phyloP scores from a whole-genome alignment of 2,888 invertebrate species.

The Athrips mouffetella region DNA sequence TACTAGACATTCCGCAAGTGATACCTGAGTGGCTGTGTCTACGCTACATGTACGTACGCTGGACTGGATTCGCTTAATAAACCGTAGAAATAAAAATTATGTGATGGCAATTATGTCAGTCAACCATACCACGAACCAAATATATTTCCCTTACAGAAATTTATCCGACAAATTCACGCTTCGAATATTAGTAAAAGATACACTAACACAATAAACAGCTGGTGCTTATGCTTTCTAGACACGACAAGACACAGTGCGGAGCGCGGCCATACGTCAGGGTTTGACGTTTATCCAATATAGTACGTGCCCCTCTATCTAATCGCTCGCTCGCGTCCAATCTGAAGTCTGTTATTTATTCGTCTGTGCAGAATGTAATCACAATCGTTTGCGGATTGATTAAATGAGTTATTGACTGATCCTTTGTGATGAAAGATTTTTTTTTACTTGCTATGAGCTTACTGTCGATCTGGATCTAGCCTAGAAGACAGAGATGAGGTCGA shows the following conservation, averaged over 20 bases:
- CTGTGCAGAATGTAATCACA: slow-evolving; percentile 33
- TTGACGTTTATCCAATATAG: slow-evolving; percentile 73
- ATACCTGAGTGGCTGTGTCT: no score
- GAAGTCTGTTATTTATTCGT: slow-evolving; percentile 41
- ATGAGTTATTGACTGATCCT: neutral
- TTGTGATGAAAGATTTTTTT: no score
- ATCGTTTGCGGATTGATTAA: neutral
- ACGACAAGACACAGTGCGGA: neutral
- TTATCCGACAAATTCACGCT: neutral
- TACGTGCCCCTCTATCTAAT: slow-evolving; percentile 67
- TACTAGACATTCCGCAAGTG: no score
- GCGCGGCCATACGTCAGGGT: slow-evolving; percentile 60
- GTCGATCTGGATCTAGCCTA: no score
- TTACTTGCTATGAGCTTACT: no score
- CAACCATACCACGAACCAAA: no score
- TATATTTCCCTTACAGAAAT: neutral
- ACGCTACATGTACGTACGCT: no score
- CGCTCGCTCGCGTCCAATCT: slow-evolving; percentile 39
- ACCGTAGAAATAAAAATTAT: no score
- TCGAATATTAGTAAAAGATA: slow-evolving; percentile 6
- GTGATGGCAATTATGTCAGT: no score
- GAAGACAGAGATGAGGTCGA: no score
- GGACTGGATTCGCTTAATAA: no score
- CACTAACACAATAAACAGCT: slow-evolving; percentile 7
- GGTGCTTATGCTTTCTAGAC: slow-evolving; percentile 6